Evolutionary conservation across 2,797 vertebrate species (phyloP), one percentile per base, ranked within the genome.

Genomic region (Thunnus albacares): DNA sequence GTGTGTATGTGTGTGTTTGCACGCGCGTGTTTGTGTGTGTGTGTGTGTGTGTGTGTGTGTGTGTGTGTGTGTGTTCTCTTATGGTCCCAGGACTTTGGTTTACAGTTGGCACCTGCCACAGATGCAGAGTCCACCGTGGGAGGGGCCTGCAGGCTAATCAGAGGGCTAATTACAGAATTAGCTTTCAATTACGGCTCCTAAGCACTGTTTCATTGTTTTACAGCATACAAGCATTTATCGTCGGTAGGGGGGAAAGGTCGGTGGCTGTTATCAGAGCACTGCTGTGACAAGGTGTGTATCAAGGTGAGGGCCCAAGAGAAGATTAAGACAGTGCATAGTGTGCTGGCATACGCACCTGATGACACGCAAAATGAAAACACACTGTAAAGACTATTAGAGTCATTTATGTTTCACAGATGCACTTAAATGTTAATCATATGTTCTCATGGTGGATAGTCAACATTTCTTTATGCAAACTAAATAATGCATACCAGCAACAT

Each of bases 131-230:
- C 88, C 90, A 90, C 63, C 12, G 47, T 69, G 69, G 90, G 92
- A 77, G 89, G 85, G 62, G 75, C 86, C 76, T 72, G 68, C 55
- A 1, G 82, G 83, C 79, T 91, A 94, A 95, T 95, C 89, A 93
- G 84, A 14, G 3, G 52, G 77, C 85, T 95, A 95, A 96, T 95
- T 93, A 89, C 83, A 86, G 86, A 94, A 95, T 94, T 91, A 95
- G 92, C 85, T 75, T 86, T 90, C 85, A 80, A 92, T 95, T 95
- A 96, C 70, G 63, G 87, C 83, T 71, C 81, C 79, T 91, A 89
- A 94, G 88, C 88, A 73, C 84, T 1, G 61, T 86, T 91, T 92
- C 88, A 94, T 93, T 95, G 93, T 94, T 95, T 94, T 95, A 94
- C 77, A 71, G 87, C 88, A 26, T 12, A 76, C 55, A 64, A 70